Evolutionary conservation across 1,140 invertebrate genomes (phyloP).

Genomic region (Aphaenogaster ashmeadi): DNA sequence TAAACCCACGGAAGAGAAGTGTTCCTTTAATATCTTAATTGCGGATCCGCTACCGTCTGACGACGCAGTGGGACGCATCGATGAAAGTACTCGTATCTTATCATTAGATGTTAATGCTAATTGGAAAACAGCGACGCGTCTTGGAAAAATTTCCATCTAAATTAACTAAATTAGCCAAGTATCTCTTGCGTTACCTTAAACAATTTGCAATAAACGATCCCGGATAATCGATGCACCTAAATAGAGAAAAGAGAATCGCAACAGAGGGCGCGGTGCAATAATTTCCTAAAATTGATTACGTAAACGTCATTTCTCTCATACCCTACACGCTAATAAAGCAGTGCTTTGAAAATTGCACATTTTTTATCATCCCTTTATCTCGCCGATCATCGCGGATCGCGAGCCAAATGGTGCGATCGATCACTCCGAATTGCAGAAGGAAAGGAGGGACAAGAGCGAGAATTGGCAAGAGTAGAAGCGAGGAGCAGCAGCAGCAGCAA

Average conservation of each 20-base stretch:
- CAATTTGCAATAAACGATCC: background rate
- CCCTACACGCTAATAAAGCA: constrained; percentile 1
- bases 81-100: constrained; percentile 56
- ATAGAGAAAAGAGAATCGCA: background rate
- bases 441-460: constrained; percentile 50
- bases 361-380: constrained; percentile 32
- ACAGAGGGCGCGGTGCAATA: background rate
- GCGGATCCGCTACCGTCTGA: constrained; percentile 56
- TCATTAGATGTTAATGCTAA: constrained; percentile 48
- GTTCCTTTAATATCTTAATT: constrained; percentile 73
- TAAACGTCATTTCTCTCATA: background rate
- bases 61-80: constrained; percentile 62
- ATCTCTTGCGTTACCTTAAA: background rate
- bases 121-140: constrained; percentile 32
- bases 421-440: constrained; percentile 57
- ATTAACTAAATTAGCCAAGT: constrained; percentile 1
- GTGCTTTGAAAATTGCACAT: constrained; percentile 21
- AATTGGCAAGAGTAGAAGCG: constrained; percentile 38
- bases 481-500: constrained; percentile 10
- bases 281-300: constrained; percentile 31
- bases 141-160: constrained; percentile 3
- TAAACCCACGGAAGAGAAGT: constrained; percentile 53
- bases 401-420: constrained; percentile 42
- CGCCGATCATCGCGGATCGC: constrained; percentile 12
- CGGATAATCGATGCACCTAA: background rate